phyloP scores from a whole-genome alignment of 2,888 invertebrate genomes.

The Apamea epomidion region DNA sequence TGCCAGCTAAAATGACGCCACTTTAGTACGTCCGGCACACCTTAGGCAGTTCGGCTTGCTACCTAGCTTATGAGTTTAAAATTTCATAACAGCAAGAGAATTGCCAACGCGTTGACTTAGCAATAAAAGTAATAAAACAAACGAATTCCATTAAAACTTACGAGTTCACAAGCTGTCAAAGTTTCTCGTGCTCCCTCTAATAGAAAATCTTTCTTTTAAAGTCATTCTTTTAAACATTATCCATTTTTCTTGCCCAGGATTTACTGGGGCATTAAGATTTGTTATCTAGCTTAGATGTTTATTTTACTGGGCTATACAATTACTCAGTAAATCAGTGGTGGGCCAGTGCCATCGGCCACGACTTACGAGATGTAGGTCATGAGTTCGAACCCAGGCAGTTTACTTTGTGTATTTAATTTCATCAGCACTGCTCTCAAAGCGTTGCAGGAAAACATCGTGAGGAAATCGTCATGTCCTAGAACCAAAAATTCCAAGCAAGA shows the following conservation, averaged over 20 bases:
- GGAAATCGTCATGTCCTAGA: too few relatives aligned
- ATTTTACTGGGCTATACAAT: background rate
- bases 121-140: conserved; percentile 10
- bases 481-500: too few relatives aligned
- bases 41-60: background rate
- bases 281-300: background rate
- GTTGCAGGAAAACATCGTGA: too few relatives aligned
- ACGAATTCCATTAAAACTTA: conserved; percentile 24
- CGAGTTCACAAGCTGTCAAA: conserved; percentile 32
- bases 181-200: conserved; percentile 5
- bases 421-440: too few relatives aligned
- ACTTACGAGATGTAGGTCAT: too few relatives aligned
- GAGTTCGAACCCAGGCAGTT: too few relatives aligned
- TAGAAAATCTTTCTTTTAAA: conserved; percentile 33
- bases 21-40: background rate
- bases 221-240: conserved; percentile 17
- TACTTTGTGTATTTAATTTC: too few relatives aligned
- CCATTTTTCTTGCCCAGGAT: conserved; percentile 14
- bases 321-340: too few relatives aligned
- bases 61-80: background rate
- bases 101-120: background rate
- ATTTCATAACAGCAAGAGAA: background rate
- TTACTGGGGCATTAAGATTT: conserved; percentile 22
- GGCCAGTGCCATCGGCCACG: too few relatives aligned
- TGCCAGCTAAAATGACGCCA: background rate